phyloP scores from a whole-genome alignment of 2,888 invertebrate genomes.

The Hypolimnas misippus region DNA sequence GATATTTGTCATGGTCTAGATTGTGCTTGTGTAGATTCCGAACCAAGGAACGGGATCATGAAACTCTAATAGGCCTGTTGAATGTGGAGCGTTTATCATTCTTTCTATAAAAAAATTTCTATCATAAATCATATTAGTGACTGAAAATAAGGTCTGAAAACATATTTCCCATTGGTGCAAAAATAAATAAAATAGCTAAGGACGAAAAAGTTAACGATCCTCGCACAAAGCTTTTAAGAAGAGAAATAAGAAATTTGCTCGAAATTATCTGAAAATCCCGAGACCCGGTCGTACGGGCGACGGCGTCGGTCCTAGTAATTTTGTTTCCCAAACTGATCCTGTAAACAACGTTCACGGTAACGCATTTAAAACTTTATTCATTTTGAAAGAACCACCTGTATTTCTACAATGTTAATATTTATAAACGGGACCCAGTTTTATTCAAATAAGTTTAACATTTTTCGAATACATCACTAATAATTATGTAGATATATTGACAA shows the following conservation, averaged over 20 bases:
- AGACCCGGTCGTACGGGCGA: slow-evolving; percentile 17
- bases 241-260: slow-evolving; percentile 22
- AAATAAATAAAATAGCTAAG: neutral
- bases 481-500: no score
- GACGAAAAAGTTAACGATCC: neutral
- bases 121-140: no score
- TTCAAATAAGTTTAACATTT: no score
- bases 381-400: slow-evolving; percentile 17
- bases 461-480: no score
- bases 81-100: no score
- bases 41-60: no score
- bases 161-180: no score
- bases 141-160: no score
- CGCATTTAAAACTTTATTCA: slow-evolving; percentile 30
- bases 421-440: neutral
- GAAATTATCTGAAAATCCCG: slow-evolving; percentile 21
- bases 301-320: slow-evolving; percentile 21
- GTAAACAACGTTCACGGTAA: slow-evolving; percentile 25
- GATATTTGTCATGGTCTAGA: no score
- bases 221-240: neutral
- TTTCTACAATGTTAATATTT: neutral
- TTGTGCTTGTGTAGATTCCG: no score
- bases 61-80: no score
- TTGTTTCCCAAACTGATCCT: slow-evolving; percentile 15
- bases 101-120: no score